These are phyloP conservation scores for Peromyscus maniculatus DNA, from an alignment of 2,113 vertebrate species.

Conservation along the genomic window DNA sequence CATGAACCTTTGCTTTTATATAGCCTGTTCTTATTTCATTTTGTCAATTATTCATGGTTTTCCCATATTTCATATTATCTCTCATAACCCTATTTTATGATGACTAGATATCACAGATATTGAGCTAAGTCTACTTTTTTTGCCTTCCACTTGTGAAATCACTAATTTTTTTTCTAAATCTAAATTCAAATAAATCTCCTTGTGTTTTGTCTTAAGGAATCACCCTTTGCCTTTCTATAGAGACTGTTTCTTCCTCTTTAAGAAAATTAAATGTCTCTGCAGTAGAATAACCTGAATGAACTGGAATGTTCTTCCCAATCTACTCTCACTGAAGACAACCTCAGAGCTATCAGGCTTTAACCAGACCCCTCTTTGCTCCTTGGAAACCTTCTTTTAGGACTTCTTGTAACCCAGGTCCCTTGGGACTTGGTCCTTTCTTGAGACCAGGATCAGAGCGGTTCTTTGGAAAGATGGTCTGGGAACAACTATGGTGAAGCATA, in stretches of 20 bases:
- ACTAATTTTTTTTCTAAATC: neutral
- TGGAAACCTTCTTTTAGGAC: neutral
- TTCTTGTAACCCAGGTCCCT: neutral
- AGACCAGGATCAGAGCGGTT: slow-evolving; percentile 1
- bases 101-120: neutral
- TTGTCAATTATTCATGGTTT: neutral
- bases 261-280: neutral
- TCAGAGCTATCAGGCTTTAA: slow-evolving; percentile 24
- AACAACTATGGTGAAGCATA: neutral
- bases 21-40: neutral
- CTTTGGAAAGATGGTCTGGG: slow-evolving; percentile 47
- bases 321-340: neutral
- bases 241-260: neutral
- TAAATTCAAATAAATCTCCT: neutral
- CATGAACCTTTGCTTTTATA: neutral
- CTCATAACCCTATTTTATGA: slow-evolving; percentile 24
- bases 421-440: neutral
- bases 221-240: neutral
- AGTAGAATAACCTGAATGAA: slow-evolving; percentile 7
- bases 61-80: neutral
- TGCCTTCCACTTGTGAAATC: neutral
- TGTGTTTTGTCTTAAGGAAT: neutral
- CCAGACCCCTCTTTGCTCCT: neutral
- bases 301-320: neutral
- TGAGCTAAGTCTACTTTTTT: neutral